Base-by-base conservation (phyloP, 1,140 invertebrate species). In the Leptestheria dahalacensis region DNA sequence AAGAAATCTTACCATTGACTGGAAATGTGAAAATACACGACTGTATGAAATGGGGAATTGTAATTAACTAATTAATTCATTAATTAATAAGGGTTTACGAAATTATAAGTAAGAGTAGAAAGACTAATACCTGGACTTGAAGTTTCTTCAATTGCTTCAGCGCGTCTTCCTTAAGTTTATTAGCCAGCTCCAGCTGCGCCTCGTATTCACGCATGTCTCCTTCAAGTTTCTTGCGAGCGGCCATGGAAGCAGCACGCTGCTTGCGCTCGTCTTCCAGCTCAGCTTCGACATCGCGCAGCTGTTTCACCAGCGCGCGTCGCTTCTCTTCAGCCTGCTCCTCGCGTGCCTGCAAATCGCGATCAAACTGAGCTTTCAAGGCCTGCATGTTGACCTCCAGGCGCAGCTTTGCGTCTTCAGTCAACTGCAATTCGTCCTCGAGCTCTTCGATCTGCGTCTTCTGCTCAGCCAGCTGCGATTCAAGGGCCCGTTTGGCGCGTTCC, bases 301-400 rank as follows among this genome's bases (percentile, higher is more conserved):
- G 90, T 73, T 96, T 97, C 25, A 93, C 78, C 20, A 99, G 79
- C 51, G 86, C 84, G 62, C 92, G 83, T 28, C 92, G 80, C 70
- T 96, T 94, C 68, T 99, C 96, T 73, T 99, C 96, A 4, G 88
- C 88, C 64, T 91, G 85, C 69, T 99, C 94, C 67, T 99, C 94
- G 69, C 93, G 92, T 0, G 86, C 85, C 71, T 81, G 79, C 20
- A 97, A 73, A 68, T 97, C 92, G 23, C 94, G 75, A 67, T 99
- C 95, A 68, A 93, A 91, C 72, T 99, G 93, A 21, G 90, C 80
- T 52, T 90, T 84, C 68, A 96, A 73, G 0, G 95, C 96, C 73
- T 98, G 93, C 88, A 95, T 93, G 73, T 97, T 99, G 1, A 99
- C 97, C 74, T 99, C 96, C 15, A 97, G 74, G 20, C 96, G 75